These are phyloP conservation scores for Ephydatia muelleri DNA, from an alignment of 37 sponge, comb jelly and placozoan species.

Conservation along the genomic window DNA sequence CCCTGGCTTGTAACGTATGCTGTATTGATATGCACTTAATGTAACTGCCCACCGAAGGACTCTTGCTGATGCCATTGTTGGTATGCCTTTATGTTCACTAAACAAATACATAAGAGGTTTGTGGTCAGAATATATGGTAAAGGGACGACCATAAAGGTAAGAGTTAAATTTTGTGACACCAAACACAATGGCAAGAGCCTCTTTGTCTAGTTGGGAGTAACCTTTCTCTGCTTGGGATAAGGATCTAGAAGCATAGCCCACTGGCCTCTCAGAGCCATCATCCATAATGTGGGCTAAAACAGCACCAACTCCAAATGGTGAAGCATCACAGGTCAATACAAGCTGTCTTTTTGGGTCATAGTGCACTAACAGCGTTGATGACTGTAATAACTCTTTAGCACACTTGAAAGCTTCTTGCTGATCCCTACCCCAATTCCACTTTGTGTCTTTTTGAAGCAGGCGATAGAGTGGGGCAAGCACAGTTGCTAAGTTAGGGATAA, in stretches of 20 bases:
- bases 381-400: conserved; percentile 31
- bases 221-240: conserved; percentile 14
- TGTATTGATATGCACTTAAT: conserved; percentile 8
- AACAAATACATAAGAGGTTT: conserved; percentile 3
- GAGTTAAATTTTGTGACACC: not conserved
- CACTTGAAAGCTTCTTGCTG: conserved; percentile 38
- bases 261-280: conserved; percentile 30
- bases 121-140: conserved; percentile 1
- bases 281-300: conserved; percentile 25
- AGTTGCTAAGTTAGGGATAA: conserved; percentile 39
- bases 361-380: conserved; percentile 18
- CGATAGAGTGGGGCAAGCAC: conserved; percentile 26
- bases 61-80: conserved; percentile 21
- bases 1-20: conserved; percentile 9
- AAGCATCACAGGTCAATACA: conserved; percentile 51
- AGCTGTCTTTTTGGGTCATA: conserved; percentile 32
- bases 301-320: conserved; percentile 40
- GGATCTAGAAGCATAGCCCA: conserved; percentile 38
- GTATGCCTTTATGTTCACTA: not conserved
- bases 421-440: conserved; percentile 21
- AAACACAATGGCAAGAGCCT: conserved; percentile 11
- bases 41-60: conserved; percentile 6
- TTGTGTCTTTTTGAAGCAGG: conserved; percentile 15
- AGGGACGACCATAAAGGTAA: conserved; percentile 10
- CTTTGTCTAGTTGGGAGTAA: conserved; percentile 18